These are phyloP conservation scores for Labeo rohita DNA, from an alignment of 2,113 vertebrate species.

Conservation along the genomic window DNA sequence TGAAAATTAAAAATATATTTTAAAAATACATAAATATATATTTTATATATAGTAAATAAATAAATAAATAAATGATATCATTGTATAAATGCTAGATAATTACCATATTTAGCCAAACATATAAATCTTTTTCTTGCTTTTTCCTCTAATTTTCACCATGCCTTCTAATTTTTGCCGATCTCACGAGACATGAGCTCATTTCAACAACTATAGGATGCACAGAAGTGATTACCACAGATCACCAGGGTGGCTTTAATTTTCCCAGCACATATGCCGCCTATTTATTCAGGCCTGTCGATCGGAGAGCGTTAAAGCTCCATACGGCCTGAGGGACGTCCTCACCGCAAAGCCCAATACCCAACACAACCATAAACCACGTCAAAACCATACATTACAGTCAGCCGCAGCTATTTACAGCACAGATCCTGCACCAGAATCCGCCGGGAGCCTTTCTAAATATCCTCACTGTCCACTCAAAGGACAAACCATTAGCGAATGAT, in stretches of 20 bases:
- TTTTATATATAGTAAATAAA: background rate
- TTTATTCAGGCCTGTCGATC: constrained; percentile 1
- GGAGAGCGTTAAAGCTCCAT: background rate
- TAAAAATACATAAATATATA: background rate
- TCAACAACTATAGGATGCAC: background rate
- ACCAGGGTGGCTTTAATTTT: background rate
- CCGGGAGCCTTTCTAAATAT: constrained; percentile 51
- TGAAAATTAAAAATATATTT: background rate
- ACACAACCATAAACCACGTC: constrained; percentile 1
- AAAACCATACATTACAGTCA: constrained; percentile 30
- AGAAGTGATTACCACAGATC: background rate
- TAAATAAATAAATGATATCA: background rate
- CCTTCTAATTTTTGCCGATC: background rate
- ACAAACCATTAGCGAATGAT: constrained; percentile 62
- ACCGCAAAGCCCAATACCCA: constrained; percentile 5
- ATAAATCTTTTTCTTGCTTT: background rate
- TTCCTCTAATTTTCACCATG: background rate
- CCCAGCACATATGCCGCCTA: background rate
- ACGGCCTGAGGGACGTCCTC: background rate
- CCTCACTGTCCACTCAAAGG: constrained; percentile 39
- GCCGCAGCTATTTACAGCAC: constrained; percentile 22
- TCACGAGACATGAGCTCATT: background rate
- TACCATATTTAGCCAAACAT: background rate
- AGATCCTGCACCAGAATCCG: constrained; percentile 17
- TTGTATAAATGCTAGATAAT: background rate